A percentile compares a stretch with the other conserved stretches of the same genome.
Evolutionary conservation across 1,140 invertebrate species (phyloP).

Genomic region (Ceratina calcarata): DNA sequence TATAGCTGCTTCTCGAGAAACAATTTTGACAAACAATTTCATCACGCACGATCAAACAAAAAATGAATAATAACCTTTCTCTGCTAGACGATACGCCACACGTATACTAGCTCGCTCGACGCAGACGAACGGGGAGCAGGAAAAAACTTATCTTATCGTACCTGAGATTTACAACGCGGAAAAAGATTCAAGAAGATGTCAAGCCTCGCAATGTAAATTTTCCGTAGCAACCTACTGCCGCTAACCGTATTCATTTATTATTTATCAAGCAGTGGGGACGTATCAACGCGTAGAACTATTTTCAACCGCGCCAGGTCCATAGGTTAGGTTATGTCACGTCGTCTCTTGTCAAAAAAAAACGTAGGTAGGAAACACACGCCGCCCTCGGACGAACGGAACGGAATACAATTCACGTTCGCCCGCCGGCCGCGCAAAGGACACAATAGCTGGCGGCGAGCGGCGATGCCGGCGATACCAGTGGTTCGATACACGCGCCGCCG

Average conservation of each 20-base stretch:
- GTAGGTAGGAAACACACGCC: not conserved
- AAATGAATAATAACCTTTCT: slow-evolving; percentile 9
- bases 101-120: no score
- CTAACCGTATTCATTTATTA: slow-evolving; percentile 72
- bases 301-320: slow-evolving; percentile 16
- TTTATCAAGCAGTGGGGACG: slow-evolving; percentile 39
- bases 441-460: no score
- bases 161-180: slow-evolving; percentile 64
- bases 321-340: slow-evolving; percentile 47
- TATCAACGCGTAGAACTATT: slow-evolving; percentile 26
- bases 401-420: no score
- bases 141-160: slow-evolving; percentile 43
- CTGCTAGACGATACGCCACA: not conserved
- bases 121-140: not conserved
- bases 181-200: slow-evolving; percentile 58
- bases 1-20: not conserved
- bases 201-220: slow-evolving; percentile 64
- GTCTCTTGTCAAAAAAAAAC: slow-evolving; percentile 29
- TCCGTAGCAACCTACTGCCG: slow-evolving; percentile 63
- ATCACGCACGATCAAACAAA: not conserved
- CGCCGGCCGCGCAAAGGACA: no score
- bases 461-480: no score
- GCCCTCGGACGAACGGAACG: no score
- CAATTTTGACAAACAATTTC: not conserved
- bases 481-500: no score